Evolutionary conservation across 2,888 invertebrate species (phyloP).

Genomic region (Drosophila cyrtoloma): DNA sequence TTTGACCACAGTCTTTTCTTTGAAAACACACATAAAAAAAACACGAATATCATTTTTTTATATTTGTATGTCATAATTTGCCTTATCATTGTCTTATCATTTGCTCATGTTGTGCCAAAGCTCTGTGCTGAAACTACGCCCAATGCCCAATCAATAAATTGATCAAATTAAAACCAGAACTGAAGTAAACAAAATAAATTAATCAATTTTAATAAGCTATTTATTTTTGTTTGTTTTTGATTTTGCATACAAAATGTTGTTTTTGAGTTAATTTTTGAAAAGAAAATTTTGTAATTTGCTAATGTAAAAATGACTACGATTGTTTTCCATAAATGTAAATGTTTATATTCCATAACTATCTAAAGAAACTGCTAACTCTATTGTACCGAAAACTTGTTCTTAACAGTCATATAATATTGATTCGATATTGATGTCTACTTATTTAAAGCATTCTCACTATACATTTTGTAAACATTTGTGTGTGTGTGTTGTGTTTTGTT

Average conservation of each 20-base stretch:
- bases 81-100: constrained; percentile 38
- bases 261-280: constrained; percentile 49
- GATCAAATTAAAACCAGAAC: constrained; percentile 9
- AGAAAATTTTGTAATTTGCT: constrained; percentile 55
- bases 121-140: constrained; percentile 7
- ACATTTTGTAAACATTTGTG: constrained; percentile 61
- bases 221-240: constrained; percentile 12
- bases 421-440: constrained; percentile 73
- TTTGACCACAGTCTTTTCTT: constrained; percentile 57
- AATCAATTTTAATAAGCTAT: constrained; percentile 29
- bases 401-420: constrained; percentile 41
- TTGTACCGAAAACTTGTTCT: constrained; percentile 44
- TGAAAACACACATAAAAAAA: constrained; percentile 12
- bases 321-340: constrained; percentile 59
- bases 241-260: constrained; percentile 54
- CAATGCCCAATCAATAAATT: constrained; percentile 11
- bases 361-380: constrained; percentile 59
- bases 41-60: constrained; percentile 20
- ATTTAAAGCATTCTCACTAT: constrained; percentile 57
- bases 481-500: constrained; percentile 58
- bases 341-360: constrained; percentile 48
- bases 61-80: constrained; percentile 43
- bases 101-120: constrained; percentile 16
- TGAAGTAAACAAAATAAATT: constrained; percentile 12
- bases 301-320: constrained; percentile 54